phyloP scores from a whole-genome alignment of 2,797 vertebrate species.

The Chaetophractus vellerosus region DNA sequence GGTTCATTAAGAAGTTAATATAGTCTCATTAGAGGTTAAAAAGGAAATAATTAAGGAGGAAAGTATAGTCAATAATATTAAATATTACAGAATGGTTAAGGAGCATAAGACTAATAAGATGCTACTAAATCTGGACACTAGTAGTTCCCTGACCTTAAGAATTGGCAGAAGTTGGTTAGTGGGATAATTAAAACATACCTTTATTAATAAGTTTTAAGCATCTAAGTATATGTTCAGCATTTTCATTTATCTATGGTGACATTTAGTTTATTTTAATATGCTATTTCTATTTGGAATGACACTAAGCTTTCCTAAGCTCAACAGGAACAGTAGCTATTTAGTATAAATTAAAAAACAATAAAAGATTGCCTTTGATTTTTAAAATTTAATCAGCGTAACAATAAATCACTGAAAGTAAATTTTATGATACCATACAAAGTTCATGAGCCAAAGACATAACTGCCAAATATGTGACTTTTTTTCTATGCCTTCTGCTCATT shows the following conservation, averaged over 20 bases:
- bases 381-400: background rate
- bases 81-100: constrained; percentile 29
- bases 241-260: background rate
- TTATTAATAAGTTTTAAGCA: constrained; percentile 29
- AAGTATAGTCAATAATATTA: background rate
- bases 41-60: background rate
- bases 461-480: background rate
- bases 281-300: constrained; percentile 38
- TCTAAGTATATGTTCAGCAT: background rate
- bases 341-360: background rate
- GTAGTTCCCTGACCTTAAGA: constrained; percentile 13
- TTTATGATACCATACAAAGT: background rate
- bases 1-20: constrained; percentile 11
- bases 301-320: constrained; percentile 49
- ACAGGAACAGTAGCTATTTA: background rate
- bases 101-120: background rate
- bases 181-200: constrained; percentile 26
- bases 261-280: constrained; percentile 41
- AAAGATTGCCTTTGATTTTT: background rate
- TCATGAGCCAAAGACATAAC: background rate
- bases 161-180: background rate
- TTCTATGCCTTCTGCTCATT: constrained; percentile 11
- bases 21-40: constrained; percentile 3
- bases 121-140: background rate
- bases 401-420: background rate